Percentiles rank a stretch among this genome's conserved stretches.
These are phyloP conservation scores for Xerus rutilus DNA, from an alignment of 2,797 vertebrate genomes.

Conservation along the genomic window DNA sequence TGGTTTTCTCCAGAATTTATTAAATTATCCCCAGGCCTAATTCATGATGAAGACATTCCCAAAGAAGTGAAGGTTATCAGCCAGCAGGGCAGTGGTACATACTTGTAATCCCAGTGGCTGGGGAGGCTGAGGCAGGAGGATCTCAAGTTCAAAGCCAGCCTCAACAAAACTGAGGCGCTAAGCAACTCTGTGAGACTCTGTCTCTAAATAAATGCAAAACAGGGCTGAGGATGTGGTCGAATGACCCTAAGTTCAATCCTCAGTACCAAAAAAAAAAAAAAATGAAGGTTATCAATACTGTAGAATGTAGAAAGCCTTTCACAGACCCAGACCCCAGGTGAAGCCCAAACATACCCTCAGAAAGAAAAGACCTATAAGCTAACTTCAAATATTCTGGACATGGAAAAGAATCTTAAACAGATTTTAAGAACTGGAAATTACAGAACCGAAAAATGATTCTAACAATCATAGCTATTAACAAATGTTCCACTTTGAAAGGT, in stretches of 20 bases:
- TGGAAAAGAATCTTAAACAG: neutral
- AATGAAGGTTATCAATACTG: neutral
- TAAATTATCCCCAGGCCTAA: neutral
- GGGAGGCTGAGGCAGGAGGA: no score
- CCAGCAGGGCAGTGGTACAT: no score
- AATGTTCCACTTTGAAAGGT: slow-evolving; percentile 20
- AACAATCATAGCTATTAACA: slow-evolving; percentile 28
- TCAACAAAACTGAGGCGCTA: no score
- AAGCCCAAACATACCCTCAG: neutral
- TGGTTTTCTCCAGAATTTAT: slow-evolving; percentile 27
- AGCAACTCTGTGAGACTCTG: no score
- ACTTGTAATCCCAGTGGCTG: no score
- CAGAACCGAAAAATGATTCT: neutral
- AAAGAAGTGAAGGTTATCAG: neutral
- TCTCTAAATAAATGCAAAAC: no score
- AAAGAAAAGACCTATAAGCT: neutral
- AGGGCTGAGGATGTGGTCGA: no score
- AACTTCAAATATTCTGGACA: slow-evolving; percentile 9
- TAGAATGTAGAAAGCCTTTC: neutral
- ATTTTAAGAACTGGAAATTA: slow-evolving; percentile 39
- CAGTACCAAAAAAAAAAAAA: neutral
- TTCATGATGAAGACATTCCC: slow-evolving; percentile 15
- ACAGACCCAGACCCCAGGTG: neutral
- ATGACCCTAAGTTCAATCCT: no score
- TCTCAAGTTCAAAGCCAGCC: no score